Conservation (phyloP, 2,113 vertebrate genomes). For the Psophia crepitans region DNA sequence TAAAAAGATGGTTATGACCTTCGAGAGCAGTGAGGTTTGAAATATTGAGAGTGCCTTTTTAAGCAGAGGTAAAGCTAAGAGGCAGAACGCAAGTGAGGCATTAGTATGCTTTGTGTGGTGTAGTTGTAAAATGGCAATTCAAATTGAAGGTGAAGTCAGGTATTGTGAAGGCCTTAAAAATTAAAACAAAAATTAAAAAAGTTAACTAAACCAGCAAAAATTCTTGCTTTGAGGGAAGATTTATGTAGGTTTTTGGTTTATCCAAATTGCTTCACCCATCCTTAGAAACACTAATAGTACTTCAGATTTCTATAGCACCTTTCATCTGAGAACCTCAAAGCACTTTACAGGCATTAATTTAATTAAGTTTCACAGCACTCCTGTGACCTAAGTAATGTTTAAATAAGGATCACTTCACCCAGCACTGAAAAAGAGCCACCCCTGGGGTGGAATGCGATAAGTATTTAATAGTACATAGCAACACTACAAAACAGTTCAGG, state of each 20-base stretch:
- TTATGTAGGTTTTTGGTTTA: conserved; percentile 24
- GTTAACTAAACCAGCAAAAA: neutral
- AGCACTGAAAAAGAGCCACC: conserved; percentile 36
- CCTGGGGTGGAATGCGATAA: conserved; percentile 22
- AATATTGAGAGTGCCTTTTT: neutral
- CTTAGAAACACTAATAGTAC: conserved; percentile 21
- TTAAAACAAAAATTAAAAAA: neutral
- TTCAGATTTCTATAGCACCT: conserved; percentile 47
- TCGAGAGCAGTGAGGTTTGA: neutral
- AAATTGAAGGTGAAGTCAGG: neutral
- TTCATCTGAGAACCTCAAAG: conserved; percentile 65
- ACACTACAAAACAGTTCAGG: neutral
- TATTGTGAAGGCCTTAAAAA: conserved; percentile 2
- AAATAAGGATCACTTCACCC: conserved; percentile 60
- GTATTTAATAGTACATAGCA: conserved; percentile 1
- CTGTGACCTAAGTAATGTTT: conserved; percentile 58
- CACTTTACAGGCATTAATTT: conserved; percentile 55
- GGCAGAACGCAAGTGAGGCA: neutral
- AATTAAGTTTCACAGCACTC: conserved; percentile 63
- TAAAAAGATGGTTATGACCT: neutral
- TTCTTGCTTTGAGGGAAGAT: neutral
- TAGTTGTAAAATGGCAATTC: neutral
- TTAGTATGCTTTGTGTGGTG: neutral
- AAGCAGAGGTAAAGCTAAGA: neutral
- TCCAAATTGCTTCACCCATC: conserved; percentile 2